Evolutionary conservation across 2,888 invertebrate genomes (phyloP), one percentile per base, ranked within the genome.

Genomic region (Phaonia tiefii): DNA sequence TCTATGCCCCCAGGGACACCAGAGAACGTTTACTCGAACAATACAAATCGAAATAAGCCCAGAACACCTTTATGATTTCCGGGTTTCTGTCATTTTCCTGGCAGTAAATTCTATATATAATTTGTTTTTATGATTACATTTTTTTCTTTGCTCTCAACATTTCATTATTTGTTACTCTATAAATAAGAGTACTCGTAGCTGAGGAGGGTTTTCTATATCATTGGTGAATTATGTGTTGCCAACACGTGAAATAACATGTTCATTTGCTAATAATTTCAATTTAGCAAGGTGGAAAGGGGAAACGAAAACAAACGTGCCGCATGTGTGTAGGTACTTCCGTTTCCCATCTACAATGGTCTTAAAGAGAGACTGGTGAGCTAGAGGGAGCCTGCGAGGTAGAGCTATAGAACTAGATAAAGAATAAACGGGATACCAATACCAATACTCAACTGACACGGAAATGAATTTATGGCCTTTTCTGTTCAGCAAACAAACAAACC

Each of bases 171-270:
- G 15, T 13, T 11, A 13, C 7, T 25, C 44, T 54, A 13, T 31
- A 31, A 5, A 31, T 31, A 8, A 31, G 3, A 8, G 20, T 42
- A n/a, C n/a, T 69, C 13, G 51, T 75, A 39, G 63, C 49, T 79
- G 58, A 11, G 20, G 4, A 13, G 54, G 22, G 3, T 11, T 54
- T 22, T 54, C 25, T 54, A 25, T 13, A 13, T 54, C 13, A 25
- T 1, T 13, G 11, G 71, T 78, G 69, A 81, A 70, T 81, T 77
- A 81, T 81, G 67, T 72, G 58, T 26, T 49, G 39, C 54, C 22
- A 78, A 71, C 81, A 81, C 78, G 81, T 78, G 69, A 78, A 72
- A 56, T 78, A 78, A 78, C 77, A 75, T 75, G 75, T 78, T 75
- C 54, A 58, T 63, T 81, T 39, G 37, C 15, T 39, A 31, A 66